These are phyloP conservation scores for Cephonodes hylas DNA, from an alignment of 2,888 invertebrate genomes.

Conservation along the genomic window DNA sequence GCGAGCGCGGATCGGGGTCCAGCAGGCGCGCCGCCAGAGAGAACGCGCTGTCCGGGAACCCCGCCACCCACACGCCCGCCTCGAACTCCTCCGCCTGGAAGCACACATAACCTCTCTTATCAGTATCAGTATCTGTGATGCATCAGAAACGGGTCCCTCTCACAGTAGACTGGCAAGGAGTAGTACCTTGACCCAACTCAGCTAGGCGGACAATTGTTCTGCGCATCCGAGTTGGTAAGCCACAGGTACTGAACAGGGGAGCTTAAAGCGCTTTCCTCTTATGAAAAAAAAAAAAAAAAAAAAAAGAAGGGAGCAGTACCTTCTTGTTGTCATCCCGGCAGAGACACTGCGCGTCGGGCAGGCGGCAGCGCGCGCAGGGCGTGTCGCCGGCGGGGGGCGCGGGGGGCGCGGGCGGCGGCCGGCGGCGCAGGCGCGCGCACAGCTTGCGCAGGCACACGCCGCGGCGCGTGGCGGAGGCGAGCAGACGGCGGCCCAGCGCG, in stretches of 20 bases:
- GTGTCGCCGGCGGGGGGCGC: conserved; percentile 17
- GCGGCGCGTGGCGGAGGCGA: conserved; percentile 45
- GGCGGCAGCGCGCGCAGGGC: conserved; percentile 28
- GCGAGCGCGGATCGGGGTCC: conserved; percentile 88
- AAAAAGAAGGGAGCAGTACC: too few relatives aligned
- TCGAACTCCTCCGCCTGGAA: conserved; percentile 38
- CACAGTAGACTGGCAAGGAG: neutral
- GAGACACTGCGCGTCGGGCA: conserved; percentile 39
- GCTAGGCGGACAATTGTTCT: too few relatives aligned
- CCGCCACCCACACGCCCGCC: conserved; percentile 36
- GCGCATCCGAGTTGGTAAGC: too few relatives aligned
- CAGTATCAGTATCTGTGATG: too few relatives aligned
- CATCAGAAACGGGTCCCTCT: neutral
- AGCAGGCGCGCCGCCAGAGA: conserved; percentile 86
- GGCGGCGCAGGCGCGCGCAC: conserved; percentile 46
- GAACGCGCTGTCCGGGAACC: conserved; percentile 87
- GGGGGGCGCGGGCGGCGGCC: conserved; percentile 18
- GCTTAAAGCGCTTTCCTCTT: too few relatives aligned
- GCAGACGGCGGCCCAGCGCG: conserved; percentile 75
- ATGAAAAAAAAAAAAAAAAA: too few relatives aligned
- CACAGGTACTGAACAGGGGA: too few relatives aligned
- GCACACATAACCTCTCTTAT: too few relatives aligned
- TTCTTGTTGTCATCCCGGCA: conserved; percentile 42
- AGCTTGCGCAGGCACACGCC: conserved; percentile 60
- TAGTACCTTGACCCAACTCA: too few relatives aligned